These are phyloP conservation scores for Laothoe populi DNA, from an alignment of 2,888 invertebrate species.

Conservation along the genomic window DNA sequence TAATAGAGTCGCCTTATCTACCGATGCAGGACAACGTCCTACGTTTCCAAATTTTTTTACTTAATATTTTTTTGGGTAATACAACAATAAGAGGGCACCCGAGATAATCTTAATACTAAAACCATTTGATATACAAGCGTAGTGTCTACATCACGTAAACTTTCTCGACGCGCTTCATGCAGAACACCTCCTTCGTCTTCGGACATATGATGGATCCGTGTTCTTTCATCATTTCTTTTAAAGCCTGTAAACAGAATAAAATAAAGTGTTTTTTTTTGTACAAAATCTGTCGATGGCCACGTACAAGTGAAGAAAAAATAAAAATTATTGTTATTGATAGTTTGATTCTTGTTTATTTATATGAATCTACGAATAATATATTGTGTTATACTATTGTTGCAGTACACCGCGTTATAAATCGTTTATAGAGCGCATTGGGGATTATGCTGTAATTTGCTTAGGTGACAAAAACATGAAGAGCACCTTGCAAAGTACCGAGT, in stretches of 20 bases:
- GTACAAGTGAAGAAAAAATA: too few species aligned
- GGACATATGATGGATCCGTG: slow-evolving; percentile 97
- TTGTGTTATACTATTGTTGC: too few species aligned
- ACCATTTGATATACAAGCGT: slow-evolving; percentile 3
- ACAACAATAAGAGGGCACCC: slow-evolving; percentile 16
- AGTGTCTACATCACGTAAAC: slow-evolving; percentile 97
- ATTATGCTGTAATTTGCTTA: too few species aligned
- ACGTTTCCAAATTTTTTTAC: too few species aligned
- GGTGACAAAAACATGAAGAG: too few species aligned
- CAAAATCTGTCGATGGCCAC: not conserved
- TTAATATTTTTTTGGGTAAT: too few species aligned
- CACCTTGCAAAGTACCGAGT: too few species aligned
- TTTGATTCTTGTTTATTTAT: too few species aligned
- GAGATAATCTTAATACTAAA: slow-evolving; percentile 6
- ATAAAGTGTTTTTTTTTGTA: not conserved
- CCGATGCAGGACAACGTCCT: not conserved
- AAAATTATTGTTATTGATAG: too few species aligned
- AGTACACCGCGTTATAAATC: too few species aligned
- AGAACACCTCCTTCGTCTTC: slow-evolving; percentile 95
- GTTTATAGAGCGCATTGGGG: too few species aligned
- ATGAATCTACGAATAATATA: too few species aligned
- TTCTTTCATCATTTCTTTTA: slow-evolving; percentile 96
- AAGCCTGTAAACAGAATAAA: slow-evolving; percentile 85
- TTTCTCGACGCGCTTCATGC: slow-evolving; percentile 96
- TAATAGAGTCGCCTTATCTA: not conserved